Base-by-base conservation (phyloP, 2,888 invertebrate genomes). In the Alviniconcha strummeri region DNA sequence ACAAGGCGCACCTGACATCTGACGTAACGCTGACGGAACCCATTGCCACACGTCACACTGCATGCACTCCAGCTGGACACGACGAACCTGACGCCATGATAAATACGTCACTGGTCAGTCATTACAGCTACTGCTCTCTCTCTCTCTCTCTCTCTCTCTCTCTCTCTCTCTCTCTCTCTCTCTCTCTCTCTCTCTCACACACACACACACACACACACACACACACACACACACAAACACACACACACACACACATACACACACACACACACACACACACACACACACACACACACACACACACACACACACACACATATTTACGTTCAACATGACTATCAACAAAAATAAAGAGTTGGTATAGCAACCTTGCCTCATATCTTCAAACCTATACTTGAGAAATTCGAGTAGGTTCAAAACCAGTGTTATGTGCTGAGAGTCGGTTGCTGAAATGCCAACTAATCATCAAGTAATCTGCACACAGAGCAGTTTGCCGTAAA, bases 41-140 rank as follows among this genome's bases (percentile, higher is more conserved):
- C 99, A 93, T 97, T 97, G 0, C 98, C 98, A 92, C 99, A 98
- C 0, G 97, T 96, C 0, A 96, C 97, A 90, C 97, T 97, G 94
- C 99, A 99, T 0, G 97, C 96, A 3, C 97, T 96, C 98, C 98
- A 99, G 82, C 97, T 97, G 85, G 98, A 98, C 86, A 97, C 96
- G 91, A 98, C 96, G 95, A 97, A 99, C 93, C 99, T 98, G 85
- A 57, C 56, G 75, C 55, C 75, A 55, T 0, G 11, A 13, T 36
- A 72, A 52, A 72, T 7, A 15, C 15, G 64, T 55, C 36, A 36
- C 36, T 36, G 36, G 36, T 36, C 1, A 36, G 36, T 36, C 36
- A 36, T 36, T 36, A 36, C 36, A 36, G 36, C 36, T 36, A 36
- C 36, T 36, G 1, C 36, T 2, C 5, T 71, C 19, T 5, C 19